Percentiles rank a stretch among this genome's conserved stretches.
Evolutionary conservation across 2,888 invertebrate species (phyloP).

Genomic region (Pristionchus fissidentatus): DNA sequence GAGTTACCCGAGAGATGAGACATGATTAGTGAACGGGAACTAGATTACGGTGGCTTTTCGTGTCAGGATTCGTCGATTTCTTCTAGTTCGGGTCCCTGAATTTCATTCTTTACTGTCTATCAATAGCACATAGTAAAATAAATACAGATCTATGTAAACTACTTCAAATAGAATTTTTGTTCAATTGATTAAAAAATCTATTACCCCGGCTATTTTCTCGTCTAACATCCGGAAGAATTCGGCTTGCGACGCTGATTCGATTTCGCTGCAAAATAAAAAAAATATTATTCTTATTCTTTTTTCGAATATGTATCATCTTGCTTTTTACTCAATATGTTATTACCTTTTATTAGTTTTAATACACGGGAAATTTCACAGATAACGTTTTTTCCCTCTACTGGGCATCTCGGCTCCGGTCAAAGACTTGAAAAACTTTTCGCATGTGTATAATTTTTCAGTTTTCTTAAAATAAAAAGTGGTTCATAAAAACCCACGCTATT

Average conservation of each 20-base stretch:
- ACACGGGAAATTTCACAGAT: too few species aligned
- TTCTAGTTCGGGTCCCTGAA: constrained; percentile 29
- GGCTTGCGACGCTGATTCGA: constrained; percentile 70
- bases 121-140: background rate
- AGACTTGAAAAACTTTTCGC: too few species aligned
- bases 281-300: too few species aligned
- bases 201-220: constrained; percentile 69
- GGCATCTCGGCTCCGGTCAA: too few species aligned
- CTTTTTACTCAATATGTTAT: too few species aligned
- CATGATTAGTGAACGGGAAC: background rate
- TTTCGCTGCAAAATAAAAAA: constrained; percentile 58
- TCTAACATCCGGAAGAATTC: constrained; percentile 73
- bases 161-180: background rate
- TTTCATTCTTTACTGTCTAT: background rate
- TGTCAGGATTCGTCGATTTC: constrained; percentile 23
- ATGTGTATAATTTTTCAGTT: too few species aligned
- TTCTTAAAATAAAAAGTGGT: too few species aligned
- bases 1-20: background rate
- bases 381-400: too few species aligned
- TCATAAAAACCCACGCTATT: background rate
- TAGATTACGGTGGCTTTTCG: background rate
- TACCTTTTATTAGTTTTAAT: too few species aligned
- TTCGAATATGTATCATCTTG: too few species aligned
- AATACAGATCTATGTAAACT: background rate
- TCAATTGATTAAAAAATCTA: background rate